A percentile compares a stretch with the other conserved stretches of the same genome.
phyloP scores from a whole-genome alignment of 2,113 vertebrate species.

The Sebastes schlegelii region DNA sequence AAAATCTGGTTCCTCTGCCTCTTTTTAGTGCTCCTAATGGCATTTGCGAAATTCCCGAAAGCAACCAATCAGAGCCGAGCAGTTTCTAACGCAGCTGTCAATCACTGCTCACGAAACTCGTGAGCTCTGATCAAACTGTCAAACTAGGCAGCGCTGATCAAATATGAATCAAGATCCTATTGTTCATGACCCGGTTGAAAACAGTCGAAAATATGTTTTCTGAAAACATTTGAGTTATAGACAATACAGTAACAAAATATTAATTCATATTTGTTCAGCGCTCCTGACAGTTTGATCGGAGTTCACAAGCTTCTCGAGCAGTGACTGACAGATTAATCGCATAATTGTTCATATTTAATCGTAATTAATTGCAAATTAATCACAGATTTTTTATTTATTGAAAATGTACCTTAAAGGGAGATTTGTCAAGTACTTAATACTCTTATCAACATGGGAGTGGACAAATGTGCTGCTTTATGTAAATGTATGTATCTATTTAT shows the following conservation, averaged over 20 bases:
- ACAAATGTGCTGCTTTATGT: no score
- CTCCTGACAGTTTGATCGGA: not conserved
- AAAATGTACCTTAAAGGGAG: no score
- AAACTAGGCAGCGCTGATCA: not conserved
- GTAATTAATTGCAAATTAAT: no score
- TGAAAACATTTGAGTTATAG: not conserved
- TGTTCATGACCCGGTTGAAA: not conserved
- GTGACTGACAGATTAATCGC: no score
- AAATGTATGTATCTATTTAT: no score
- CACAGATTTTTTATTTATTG: no score
- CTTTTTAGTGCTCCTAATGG: not conserved
- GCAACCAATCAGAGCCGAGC: not conserved
- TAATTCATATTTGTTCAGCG: not conserved
- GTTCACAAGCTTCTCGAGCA: not conserved
- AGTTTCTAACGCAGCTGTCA: no score
- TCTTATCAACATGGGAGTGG: no score
- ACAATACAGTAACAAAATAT: not conserved
- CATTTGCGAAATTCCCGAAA: not conserved
- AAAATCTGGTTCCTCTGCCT: not conserved
- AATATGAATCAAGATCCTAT: not conserved
- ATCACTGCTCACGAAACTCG: not conserved
- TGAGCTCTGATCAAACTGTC: not conserved
- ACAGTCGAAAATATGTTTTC: not conserved
- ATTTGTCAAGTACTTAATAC: no score
- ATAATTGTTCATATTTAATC: no score